Base-by-base conservation (phyloP, 1,140 invertebrate species). In the Spodoptera litura region DNA sequence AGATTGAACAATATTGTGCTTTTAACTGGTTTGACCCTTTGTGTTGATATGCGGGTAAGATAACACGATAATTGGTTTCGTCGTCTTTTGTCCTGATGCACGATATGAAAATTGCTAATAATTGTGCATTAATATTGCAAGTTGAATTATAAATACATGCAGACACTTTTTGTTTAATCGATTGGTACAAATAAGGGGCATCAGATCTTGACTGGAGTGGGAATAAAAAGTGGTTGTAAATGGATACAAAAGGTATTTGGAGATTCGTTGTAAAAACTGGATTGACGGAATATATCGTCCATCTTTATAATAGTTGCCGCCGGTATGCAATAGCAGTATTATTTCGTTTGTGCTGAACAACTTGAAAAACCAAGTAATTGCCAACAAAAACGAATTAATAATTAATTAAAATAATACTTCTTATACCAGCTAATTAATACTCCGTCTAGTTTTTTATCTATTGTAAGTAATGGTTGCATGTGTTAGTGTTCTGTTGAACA, bases 31-130 rank as follows among this genome's bases (percentile, higher is more conserved):
- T 83, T 86, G 84, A 84, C 87, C 85, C 85, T 88, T 88, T 87
- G 83, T 81, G 81, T 78, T 80, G 85, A 89, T 89, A 91, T 92
- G 91, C 89, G 91, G 91, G 89, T 75, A 79, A 85, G 84, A 89
- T 89, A 88, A 87, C 75, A 85, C 78, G 77, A 81, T 89, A 89
- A 90, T 90, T 88, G 80, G 70, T 85, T 78, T 80, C 78, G 78
- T 78, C 78, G 83, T 82, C 76, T 81, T 85, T 82, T 51, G 73
- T 81, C 68, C 66, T 56, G 76, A 76, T 78, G 76, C 70, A 71
- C 78, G 72, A 66, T 79, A 81, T 78, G 66, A 81, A 70, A 81
- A 83, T 85, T 85, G 80, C 76, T 78, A 77, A 66, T 78, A 84
- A 84, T 81, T 84, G 49, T 75, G 49, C 73, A 64, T 62, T 44